These are phyloP conservation scores for Ophioderma brevispina DNA, from an alignment of 35 echinoderm and acorn worm species.

Conservation along the genomic window DNA sequence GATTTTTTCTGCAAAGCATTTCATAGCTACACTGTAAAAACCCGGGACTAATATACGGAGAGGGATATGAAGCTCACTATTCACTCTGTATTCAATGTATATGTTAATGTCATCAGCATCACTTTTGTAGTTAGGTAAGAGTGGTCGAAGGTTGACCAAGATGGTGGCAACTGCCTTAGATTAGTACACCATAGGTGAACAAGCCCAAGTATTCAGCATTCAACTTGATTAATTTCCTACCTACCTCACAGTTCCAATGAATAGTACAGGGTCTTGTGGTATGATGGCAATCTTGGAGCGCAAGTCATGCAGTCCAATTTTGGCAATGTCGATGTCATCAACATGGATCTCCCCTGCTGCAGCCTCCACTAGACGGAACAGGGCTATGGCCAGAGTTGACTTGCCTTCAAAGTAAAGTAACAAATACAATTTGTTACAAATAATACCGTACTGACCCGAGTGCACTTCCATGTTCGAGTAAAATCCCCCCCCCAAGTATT, in stretches of 20 bases:
- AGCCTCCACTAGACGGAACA: conserved; percentile 73
- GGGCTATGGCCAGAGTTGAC: conserved; percentile 69
- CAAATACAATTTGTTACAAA: neutral
- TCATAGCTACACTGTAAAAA: too few species aligned
- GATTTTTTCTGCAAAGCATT: too few species aligned
- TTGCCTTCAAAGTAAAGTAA: conserved; percentile 81
- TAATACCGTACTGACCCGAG: too few species aligned
- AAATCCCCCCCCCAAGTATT: neutral
- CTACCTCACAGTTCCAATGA: conserved; percentile 88
- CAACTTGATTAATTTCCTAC: too few species aligned
- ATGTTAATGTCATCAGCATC: too few species aligned
- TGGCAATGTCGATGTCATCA: conserved; percentile 56
- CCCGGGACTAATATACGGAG: too few species aligned
- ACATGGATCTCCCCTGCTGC: conserved; percentile 61
- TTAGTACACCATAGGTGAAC: neutral
- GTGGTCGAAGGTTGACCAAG: neutral
- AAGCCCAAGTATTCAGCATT: neutral
- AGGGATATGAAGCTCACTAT: too few species aligned
- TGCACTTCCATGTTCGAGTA: neutral
- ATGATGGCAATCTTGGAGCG: conserved; percentile 89
- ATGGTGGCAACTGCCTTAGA: neutral
- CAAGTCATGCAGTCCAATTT: conserved; percentile 74
- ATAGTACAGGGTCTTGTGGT: conserved; percentile 86
- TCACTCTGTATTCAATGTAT: too few species aligned
- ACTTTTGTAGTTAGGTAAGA: neutral